These are phyloP conservation scores for Acronicta psi DNA, from an alignment of 2,888 invertebrate species.

Conservation along the genomic window DNA sequence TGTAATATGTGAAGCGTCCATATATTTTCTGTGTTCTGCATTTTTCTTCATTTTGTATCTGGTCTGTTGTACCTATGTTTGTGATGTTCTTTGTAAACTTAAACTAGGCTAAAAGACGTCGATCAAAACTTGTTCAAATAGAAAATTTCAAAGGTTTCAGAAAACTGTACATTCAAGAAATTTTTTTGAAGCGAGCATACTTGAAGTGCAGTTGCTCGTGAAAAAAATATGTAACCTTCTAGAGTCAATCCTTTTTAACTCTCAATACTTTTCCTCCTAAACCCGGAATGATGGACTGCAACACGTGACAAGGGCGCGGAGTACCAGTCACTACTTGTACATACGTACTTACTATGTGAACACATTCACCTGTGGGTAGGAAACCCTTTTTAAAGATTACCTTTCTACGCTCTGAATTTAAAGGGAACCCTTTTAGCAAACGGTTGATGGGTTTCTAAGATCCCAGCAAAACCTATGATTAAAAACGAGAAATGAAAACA, in stretches of 20 bases:
- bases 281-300: constrained; percentile 15
- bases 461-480: constrained; percentile 8
- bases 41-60: background rate
- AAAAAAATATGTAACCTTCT: constrained; percentile 6
- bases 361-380: background rate
- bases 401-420: constrained; percentile 22
- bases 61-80: too few relatives aligned
- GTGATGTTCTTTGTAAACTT: too few relatives aligned
- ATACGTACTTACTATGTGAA: constrained; percentile 1
- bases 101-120: too few relatives aligned
- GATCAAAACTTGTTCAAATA: too few relatives aligned
- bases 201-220: background rate
- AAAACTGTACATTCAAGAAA: too few relatives aligned
- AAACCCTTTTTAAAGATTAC: constrained; percentile 14
- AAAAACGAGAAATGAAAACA: constrained; percentile 1
- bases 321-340: constrained; percentile 3
- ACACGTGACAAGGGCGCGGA: constrained; percentile 20
- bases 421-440: constrained; percentile 32
- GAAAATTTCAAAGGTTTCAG: too few relatives aligned
- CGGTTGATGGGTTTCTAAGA: constrained; percentile 16
- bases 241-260: constrained; percentile 15
- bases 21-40: background rate
- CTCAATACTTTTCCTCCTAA: constrained; percentile 20
- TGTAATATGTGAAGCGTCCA: background rate
- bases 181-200: background rate